Evolutionary conservation across 2,797 vertebrate genomes (phyloP), one percentile per base, ranked within the genome.

Genomic region (Anableps anableps): DNA sequence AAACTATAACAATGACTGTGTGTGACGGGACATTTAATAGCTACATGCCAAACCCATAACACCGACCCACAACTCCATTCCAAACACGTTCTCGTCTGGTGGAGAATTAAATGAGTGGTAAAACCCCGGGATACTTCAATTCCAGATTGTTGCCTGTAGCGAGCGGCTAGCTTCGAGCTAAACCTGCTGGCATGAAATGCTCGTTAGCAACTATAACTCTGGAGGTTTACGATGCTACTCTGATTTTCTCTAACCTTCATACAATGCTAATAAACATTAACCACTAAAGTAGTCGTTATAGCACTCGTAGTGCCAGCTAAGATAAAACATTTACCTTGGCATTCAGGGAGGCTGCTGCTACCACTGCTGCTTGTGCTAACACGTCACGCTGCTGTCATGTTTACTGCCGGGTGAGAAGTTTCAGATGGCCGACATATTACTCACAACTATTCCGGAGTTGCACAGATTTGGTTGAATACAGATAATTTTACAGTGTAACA

Each of bases 361-460:
- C 10, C 31, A 21, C 29, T 9, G 77, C 72, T 34, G 78, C 45
- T 9, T 29, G 38, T 31, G 29, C 34, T 55, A 14, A 48, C 31
- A 80, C 86, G 83, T 94, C 91, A 92, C 88, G 80, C 75, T 64
- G 80, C 70, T 47, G 79, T 72, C 88, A 66, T 83, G 0, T 72
- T 53, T 72, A 48, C 81, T 78, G 47, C 80, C 84, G n/a, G 45
- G 26, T 13, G 4, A n/a, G 11, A 36, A 19, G 4, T 82, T 76
- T 17, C 68, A 2, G 88, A 85, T 87, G 90, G 90, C 71, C 91
- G 43, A 88, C 62, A 26, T 48, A 43, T 10, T 23, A 26, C 3
- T 1, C 7, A 6, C 79, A 89, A 80, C 83, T 86, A 86, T 58
- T 71, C 89, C 88, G 88, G 88, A 79, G 87, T 86, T 83, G 31